Evolutionary conservation across 2,888 invertebrate species (phyloP).

Genomic region (Hyposoter didymator): DNA sequence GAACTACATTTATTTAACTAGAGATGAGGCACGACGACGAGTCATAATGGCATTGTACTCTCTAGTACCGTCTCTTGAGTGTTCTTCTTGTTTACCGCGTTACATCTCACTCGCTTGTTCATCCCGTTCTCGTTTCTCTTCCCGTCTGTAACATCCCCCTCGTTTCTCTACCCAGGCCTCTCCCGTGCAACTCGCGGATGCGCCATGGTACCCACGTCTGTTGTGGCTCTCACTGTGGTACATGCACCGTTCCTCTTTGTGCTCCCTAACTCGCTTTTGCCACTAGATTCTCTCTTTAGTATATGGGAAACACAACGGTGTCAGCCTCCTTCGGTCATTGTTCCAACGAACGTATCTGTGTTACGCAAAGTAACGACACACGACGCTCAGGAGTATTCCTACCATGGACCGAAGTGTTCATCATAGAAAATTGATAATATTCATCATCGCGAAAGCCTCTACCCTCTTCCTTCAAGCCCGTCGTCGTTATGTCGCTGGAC

Average conservation of each 20-base stretch:
- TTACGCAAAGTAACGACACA: slow-evolving; percentile 58
- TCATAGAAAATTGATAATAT: slow-evolving; percentile 64
- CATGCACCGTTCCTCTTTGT: slow-evolving; percentile 45
- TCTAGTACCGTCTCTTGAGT: slow-evolving; percentile 67
- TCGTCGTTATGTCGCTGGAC: slow-evolving; percentile 33
- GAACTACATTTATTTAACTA: slow-evolving; percentile 12
- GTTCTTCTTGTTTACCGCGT: slow-evolving; percentile 57
- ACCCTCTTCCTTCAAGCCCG: background rate
- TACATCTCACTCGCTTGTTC: slow-evolving; percentile 49
- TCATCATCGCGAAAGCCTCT: slow-evolving; percentile 46
- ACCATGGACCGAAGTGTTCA: slow-evolving; percentile 38
- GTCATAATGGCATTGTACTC: slow-evolving; percentile 71
- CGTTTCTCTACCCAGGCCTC: slow-evolving; percentile 55
- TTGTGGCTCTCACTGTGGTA: slow-evolving; percentile 62
- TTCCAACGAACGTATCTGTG: slow-evolving; percentile 27
- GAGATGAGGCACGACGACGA: slow-evolving; percentile 48
- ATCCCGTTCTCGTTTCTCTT: slow-evolving; percentile 51
- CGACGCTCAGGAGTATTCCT: slow-evolving; percentile 35
- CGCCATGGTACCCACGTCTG: slow-evolving; percentile 32
- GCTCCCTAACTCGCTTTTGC: slow-evolving; percentile 57
- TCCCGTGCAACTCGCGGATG: slow-evolving; percentile 26
- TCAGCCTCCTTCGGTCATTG: slow-evolving; percentile 47
- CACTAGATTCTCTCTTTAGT: slow-evolving; percentile 9
- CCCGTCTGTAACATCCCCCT: slow-evolving; percentile 41
- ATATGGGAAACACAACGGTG: slow-evolving; percentile 49